Conservation (phyloP, 2,113 vertebrate species). For the Melozone crissalis region DNA sequence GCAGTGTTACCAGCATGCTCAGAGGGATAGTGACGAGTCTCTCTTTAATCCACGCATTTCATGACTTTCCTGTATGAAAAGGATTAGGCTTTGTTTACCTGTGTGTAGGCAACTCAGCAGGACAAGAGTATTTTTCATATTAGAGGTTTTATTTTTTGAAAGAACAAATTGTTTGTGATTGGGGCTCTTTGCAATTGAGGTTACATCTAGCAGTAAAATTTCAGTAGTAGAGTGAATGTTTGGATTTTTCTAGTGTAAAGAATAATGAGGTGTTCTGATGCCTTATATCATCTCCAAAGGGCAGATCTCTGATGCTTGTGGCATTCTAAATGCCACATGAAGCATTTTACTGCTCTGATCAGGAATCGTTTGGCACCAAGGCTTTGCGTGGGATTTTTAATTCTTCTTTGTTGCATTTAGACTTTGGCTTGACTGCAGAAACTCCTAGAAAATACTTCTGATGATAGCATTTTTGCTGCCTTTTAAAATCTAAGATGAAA, state of each 20-base stretch:
- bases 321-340: neutral
- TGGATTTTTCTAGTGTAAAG: neutral
- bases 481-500: slow-evolving; percentile 30
- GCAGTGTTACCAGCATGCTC: neutral
- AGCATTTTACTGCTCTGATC: neutral
- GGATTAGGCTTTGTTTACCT: neutral
- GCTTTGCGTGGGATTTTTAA: neutral
- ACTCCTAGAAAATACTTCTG: neutral
- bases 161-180: neutral
- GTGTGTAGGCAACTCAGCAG: neutral
- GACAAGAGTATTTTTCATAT: neutral
- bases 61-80: neutral
- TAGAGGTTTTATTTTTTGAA: neutral
- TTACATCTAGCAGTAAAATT: neutral
- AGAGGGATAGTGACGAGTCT: neutral
- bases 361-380: neutral
- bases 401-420: neutral
- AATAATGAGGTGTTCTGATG: neutral
- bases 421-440: neutral
- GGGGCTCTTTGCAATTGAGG: neutral
- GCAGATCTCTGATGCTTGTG: neutral
- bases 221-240: neutral
- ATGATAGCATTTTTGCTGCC: slow-evolving; percentile 8
- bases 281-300: neutral
- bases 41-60: neutral